A percentile compares a stretch with the other conserved stretches of the same genome.
Evolutionary conservation across 1,140 invertebrate genomes (phyloP).

Genomic region (Calycopis cecrops): DNA sequence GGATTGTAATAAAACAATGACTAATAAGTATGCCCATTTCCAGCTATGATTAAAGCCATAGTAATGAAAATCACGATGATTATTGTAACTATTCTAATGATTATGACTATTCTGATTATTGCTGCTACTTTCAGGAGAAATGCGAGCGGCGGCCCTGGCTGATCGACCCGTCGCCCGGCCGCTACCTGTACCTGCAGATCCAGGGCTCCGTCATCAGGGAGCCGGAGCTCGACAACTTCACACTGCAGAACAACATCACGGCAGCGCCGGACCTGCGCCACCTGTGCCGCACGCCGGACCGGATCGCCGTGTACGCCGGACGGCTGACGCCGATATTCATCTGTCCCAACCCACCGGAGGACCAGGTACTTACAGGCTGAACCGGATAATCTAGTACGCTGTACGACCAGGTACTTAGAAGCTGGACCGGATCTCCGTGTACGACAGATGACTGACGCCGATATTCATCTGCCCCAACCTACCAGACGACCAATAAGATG

Average conservation of each 20-base stretch:
- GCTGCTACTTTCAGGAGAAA: constrained; percentile 77
- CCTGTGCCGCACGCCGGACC: constrained; percentile 81
- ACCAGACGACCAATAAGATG: constrained; percentile 71
- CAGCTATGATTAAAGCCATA: no score
- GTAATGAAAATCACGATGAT: no score
- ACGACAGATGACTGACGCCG: constrained; percentile 79
- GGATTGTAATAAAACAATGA: no score
- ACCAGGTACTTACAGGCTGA: constrained; percentile 60
- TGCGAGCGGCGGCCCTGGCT: constrained; percentile 86
- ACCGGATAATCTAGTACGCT: no score
- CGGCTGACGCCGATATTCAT: constrained; percentile 79
- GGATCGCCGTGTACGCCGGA: constrained; percentile 83
- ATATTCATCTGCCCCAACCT: constrained; percentile 84
- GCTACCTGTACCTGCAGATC: constrained; percentile 83
- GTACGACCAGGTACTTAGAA: no score
- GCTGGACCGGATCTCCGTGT: constrained; percentile 82
- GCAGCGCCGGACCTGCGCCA: constrained; percentile 68
- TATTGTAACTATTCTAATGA: no score
- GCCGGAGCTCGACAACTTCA: constrained; percentile 69
- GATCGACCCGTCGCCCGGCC: constrained; percentile 83
- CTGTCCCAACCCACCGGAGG: constrained; percentile 79
- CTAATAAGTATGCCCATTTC: no score
- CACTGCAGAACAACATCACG: constrained; percentile 67
- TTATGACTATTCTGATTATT: neutral
- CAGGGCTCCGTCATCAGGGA: constrained; percentile 78